Conservation (phyloP, 2,888 invertebrate species). For the Nesidiocoris tenuis region DNA sequence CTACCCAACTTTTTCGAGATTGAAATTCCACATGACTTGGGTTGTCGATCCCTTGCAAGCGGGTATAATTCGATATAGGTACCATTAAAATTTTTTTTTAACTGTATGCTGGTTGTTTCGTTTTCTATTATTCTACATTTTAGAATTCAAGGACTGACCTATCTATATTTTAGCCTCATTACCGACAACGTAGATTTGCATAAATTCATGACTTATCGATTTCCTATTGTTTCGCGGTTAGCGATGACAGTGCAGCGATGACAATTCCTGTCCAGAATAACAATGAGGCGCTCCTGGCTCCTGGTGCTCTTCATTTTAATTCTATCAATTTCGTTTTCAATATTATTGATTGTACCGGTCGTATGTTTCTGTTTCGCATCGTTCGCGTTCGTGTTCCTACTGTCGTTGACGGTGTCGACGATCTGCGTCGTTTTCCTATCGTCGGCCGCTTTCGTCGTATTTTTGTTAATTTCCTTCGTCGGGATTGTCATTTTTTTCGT, state of each 20-base stretch:
- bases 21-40: too few relatives aligned
- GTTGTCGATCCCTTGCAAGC: too few relatives aligned
- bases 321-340: not conserved
- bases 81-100: too few relatives aligned
- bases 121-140: too few relatives aligned
- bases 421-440: not conserved
- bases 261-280: not conserved
- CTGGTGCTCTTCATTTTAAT: not conserved
- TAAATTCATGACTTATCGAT: too few relatives aligned
- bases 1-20: too few relatives aligned
- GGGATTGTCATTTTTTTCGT: not conserved
- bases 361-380: not conserved
- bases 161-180: too few relatives aligned
- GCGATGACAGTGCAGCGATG: not conserved
- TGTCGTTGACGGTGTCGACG: not conserved
- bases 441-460: not conserved
- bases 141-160: too few relatives aligned
- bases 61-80: too few relatives aligned
- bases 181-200: too few relatives aligned
- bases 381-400: not conserved
- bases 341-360: not conserved
- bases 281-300: not conserved
- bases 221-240: not conserved
- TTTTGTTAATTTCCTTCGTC: too few relatives aligned
- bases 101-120: too few relatives aligned